A percentile compares a stretch with the other conserved stretches of the same genome.
phyloP scores from a whole-genome alignment of 30 jellyfish, hydroid and myxozoan genomes.

The Nemopilema nomurai region DNA sequence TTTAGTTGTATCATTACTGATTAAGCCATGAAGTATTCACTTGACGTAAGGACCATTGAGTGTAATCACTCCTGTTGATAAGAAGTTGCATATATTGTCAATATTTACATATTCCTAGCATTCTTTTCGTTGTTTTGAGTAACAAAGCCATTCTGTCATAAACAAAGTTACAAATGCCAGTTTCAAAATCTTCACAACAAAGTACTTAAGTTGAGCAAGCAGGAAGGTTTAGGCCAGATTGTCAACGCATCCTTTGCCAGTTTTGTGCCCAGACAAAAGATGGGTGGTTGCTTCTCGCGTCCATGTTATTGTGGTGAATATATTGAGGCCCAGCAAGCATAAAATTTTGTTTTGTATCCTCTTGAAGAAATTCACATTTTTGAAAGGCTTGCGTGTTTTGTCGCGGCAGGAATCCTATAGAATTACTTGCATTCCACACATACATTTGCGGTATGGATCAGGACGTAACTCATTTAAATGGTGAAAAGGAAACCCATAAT shows the following conservation, averaged over 20 bases:
- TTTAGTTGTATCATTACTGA: too few species aligned
- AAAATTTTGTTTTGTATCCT: slow-evolving; percentile 9
- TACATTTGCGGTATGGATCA: slow-evolving; percentile 44
- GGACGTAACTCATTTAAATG: slow-evolving; percentile 34
- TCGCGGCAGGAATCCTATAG: slow-evolving; percentile 58
- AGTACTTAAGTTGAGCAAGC: background rate
- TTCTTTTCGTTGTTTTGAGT: background rate
- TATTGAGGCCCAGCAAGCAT: slow-evolving; percentile 12
- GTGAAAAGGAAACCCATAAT: slow-evolving; percentile 34
- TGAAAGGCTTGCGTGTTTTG: slow-evolving; percentile 41
- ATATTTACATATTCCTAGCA: background rate
- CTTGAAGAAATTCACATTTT: slow-evolving; percentile 9
- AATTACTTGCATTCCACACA: slow-evolving; percentile 44
- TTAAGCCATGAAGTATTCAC: too few species aligned
- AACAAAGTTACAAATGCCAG: background rate
- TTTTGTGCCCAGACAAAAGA: background rate
- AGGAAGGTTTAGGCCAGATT: background rate
- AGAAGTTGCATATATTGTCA: background rate
- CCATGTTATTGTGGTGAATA: background rate
- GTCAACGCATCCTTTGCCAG: background rate
- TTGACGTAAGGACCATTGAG: background rate
- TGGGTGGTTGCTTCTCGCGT: background rate
- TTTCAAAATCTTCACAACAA: background rate
- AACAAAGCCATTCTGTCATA: background rate
- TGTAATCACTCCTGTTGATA: background rate